A percentile compares a stretch with the other conserved stretches of the same genome.
Evolutionary conservation across 2,113 vertebrate species (phyloP).

Genomic region (Recurvirostra avosetta): DNA sequence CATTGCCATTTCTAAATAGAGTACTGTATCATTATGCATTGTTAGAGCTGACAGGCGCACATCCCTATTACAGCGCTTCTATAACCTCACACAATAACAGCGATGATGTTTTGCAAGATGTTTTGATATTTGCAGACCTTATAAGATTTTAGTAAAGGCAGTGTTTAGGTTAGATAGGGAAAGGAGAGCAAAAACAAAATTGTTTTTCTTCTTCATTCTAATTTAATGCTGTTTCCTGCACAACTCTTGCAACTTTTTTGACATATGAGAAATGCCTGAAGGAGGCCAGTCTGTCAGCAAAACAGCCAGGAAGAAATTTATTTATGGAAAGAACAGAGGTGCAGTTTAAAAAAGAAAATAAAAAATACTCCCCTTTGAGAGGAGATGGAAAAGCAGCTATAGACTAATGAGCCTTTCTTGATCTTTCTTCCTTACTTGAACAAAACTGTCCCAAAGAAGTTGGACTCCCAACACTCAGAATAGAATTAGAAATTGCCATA

Average conservation of each 20-base stretch:
- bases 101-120: not conserved
- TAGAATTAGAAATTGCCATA: not conserved
- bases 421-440: not conserved
- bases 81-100: conserved; percentile 21
- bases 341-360: not conserved
- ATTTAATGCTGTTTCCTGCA: conserved; percentile 9
- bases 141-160: conserved; percentile 26
- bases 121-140: conserved; percentile 38
- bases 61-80: not conserved
- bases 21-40: not conserved
- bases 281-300: not conserved
- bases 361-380: not conserved
- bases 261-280: not conserved
- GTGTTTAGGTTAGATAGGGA: not conserved
- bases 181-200: not conserved
- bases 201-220: conserved; percentile 3
- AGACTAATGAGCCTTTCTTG: not conserved
- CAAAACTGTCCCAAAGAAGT: not conserved
- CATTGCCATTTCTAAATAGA: not conserved
- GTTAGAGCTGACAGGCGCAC: not conserved
- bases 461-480: not conserved
- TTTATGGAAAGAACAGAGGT: conserved; percentile 1
- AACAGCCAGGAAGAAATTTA: not conserved
- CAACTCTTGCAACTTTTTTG: not conserved
- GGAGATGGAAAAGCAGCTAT: not conserved